Conservation (phyloP, 2,113 vertebrate species). For the Pavo muticus region DNA sequence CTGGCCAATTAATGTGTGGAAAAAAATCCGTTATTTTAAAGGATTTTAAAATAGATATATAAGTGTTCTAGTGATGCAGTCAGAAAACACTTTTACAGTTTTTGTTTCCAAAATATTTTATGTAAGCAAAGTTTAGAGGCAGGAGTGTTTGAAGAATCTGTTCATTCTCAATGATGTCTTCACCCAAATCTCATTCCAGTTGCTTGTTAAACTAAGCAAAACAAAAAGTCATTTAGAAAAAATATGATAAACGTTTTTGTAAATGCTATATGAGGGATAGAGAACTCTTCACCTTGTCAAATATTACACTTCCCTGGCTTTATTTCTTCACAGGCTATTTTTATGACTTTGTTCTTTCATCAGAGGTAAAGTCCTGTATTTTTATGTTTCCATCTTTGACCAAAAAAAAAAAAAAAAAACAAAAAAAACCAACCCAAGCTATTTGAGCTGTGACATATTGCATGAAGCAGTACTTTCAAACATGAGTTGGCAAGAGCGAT, state of each 20-base stretch:
- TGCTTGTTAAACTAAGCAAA: conserved; percentile 60
- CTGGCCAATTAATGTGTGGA: background rate
- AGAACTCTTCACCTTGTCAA: conserved; percentile 42
- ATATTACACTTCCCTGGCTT: conserved; percentile 59
- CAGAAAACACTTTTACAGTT: conserved; percentile 57
- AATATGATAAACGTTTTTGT: background rate
- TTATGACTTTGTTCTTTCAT: conserved; percentile 61
- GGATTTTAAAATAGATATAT: background rate
- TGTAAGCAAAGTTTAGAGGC: conserved; percentile 44
- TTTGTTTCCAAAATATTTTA: conserved; percentile 52
- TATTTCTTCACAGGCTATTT: conserved; percentile 51
- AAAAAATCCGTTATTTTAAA: background rate
- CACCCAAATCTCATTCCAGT: conserved; percentile 45
- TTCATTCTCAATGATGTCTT: conserved; percentile 62
- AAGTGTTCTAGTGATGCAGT: conserved; percentile 4
- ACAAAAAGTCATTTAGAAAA: conserved; percentile 39
- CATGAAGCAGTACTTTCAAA: conserved; percentile 14
- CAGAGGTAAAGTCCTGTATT: conserved; percentile 30
- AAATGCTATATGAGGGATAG: conserved; percentile 48
- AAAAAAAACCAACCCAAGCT: background rate
- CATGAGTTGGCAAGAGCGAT: conserved; percentile 14
- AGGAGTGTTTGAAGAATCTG: conserved; percentile 37
- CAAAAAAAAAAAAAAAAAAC: background rate
- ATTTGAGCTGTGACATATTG: background rate
- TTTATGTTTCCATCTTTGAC: conserved; percentile 43